Evolutionary conservation across 2,888 invertebrate genomes (phyloP).

Genomic region (Carterocephalus palaemon): DNA sequence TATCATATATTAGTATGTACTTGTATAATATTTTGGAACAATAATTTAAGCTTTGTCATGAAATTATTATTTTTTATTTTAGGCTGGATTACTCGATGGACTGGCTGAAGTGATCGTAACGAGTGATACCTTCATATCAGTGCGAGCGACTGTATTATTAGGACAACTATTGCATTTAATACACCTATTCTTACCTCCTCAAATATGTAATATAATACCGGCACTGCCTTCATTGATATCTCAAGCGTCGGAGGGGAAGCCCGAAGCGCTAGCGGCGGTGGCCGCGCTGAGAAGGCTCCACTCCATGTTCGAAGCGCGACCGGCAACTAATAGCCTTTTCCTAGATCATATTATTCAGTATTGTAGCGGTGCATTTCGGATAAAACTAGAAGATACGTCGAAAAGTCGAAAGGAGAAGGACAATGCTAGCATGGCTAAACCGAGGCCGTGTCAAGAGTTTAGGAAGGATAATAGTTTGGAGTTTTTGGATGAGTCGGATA

Average conservation of each 20-base stretch:
- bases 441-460: slow-evolving; percentile 37
- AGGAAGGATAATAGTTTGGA: slow-evolving; percentile 60
- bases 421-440: slow-evolving; percentile 60
- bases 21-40: neutral
- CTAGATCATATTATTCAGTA: slow-evolving; percentile 87
- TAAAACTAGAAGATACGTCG: slow-evolving; percentile 50
- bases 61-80: slow-evolving; percentile 32
- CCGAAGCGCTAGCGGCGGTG: slow-evolving; percentile 90
- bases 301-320: slow-evolving; percentile 88
- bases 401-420: slow-evolving; percentile 65
- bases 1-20: neutral
- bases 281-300: slow-evolving; percentile 88
- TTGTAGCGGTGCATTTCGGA: slow-evolving; percentile 63
- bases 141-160: slow-evolving; percentile 93
- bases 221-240: slow-evolving; percentile 90
- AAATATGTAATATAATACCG: slow-evolving; percentile 89
- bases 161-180: slow-evolving; percentile 93
- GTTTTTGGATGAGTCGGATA: slow-evolving; percentile 64
- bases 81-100: slow-evolving; percentile 90
- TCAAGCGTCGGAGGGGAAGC: slow-evolving; percentile 87
- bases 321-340: slow-evolving; percentile 89
- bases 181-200: slow-evolving; percentile 91
- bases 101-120: slow-evolving; percentile 94
- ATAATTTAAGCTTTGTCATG: neutral
- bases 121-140: slow-evolving; percentile 92